Conservation (phyloP, 2,113 vertebrate genomes). For the Hepsetus odoe region DNA sequence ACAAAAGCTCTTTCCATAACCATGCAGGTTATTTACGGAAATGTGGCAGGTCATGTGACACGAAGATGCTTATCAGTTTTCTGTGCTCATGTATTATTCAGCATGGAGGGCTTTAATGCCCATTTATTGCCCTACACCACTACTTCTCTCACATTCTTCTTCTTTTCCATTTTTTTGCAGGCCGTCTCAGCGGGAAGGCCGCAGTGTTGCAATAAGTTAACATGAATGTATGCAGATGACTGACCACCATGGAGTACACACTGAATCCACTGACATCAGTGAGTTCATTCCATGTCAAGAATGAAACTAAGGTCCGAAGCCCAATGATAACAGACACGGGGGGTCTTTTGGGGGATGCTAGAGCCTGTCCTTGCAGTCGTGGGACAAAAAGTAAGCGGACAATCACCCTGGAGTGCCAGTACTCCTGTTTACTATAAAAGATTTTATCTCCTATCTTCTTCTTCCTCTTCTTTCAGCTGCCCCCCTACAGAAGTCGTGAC, state of each 20-base stretch:
- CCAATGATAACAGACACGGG: no score
- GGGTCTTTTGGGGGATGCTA: no score
- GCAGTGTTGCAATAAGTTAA: neutral
- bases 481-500: no score
- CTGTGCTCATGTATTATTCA: slow-evolving; percentile 41
- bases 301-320: neutral
- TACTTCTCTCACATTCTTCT: neutral
- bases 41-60: slow-evolving; percentile 18
- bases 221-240: neutral
- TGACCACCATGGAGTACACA: neutral
- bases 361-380: no score
- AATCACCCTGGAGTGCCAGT: no score
- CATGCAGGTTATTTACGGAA: slow-evolving; percentile 22
- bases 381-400: no score
- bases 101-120: slow-evolving; percentile 1
- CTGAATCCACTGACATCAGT: neutral
- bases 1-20: neutral
- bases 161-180: neutral
- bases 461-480: no score
- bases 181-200: neutral
- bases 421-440: no score
- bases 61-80: slow-evolving; percentile 20
- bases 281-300: neutral
- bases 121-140: neutral
- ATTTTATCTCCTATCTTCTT: no score